These are phyloP conservation scores for Drosophila pseudoananassae DNA, from an alignment of 1,140 invertebrate species.

Conservation along the genomic window DNA sequence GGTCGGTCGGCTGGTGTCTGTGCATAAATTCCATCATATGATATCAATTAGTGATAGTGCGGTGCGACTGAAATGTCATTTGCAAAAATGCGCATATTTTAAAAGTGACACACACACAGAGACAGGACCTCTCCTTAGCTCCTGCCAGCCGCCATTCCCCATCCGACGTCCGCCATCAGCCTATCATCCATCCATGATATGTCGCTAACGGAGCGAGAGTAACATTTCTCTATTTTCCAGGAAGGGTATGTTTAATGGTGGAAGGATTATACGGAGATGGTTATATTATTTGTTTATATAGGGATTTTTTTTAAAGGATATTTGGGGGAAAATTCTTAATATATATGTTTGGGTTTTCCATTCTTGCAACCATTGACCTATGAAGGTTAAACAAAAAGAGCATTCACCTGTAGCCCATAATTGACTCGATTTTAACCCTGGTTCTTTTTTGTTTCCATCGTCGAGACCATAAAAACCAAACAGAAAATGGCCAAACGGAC, in stretches of 20 bases:
- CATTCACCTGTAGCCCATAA: slow-evolving; percentile 16
- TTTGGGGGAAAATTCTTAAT: no score
- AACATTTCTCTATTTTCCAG: slow-evolving; percentile 26
- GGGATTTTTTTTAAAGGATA: background rate
- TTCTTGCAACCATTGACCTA: no score
- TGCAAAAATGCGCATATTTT: slow-evolving; percentile 80
- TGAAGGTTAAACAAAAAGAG: slow-evolving; percentile 8
- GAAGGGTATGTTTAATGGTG: background rate
- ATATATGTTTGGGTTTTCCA: no score
- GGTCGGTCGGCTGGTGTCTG: slow-evolving; percentile 46
- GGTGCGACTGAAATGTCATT: slow-evolving; percentile 80
- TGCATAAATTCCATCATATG: slow-evolving; percentile 81
- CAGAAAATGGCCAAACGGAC: slow-evolving; percentile 68
- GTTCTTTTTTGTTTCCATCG: slow-evolving; percentile 24
- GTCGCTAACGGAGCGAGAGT: slow-evolving; percentile 45
- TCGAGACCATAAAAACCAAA: slow-evolving; percentile 69
- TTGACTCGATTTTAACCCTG: slow-evolving; percentile 22
- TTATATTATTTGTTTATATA: no score
- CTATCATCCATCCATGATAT: slow-evolving; percentile 50
- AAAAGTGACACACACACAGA: slow-evolving; percentile 67
- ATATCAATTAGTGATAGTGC: slow-evolving; percentile 81
- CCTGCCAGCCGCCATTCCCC: background rate
- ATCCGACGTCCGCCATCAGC: slow-evolving; percentile 2
- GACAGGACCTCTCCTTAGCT: slow-evolving; percentile 1
- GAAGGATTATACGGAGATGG: no score